A percentile compares a stretch with the other conserved stretches of the same genome.
Evolutionary conservation across 2,888 invertebrate genomes (phyloP).

Genomic region (Pristionchus entomophagus): DNA sequence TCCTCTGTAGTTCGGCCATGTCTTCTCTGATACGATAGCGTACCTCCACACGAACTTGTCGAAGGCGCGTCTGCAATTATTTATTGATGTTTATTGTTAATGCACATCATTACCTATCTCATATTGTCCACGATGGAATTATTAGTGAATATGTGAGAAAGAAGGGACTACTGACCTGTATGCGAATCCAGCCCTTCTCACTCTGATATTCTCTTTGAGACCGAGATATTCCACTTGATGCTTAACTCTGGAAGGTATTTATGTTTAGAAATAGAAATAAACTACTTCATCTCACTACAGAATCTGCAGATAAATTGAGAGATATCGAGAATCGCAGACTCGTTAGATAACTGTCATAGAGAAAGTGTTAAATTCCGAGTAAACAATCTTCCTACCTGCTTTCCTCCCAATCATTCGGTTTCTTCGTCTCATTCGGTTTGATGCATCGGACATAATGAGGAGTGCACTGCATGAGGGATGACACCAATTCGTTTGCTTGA

Average conservation of each 20-base stretch:
- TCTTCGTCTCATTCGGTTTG: constrained; percentile 84
- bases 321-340: neutral
- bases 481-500: constrained; percentile 83
- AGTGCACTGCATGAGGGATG: constrained; percentile 82
- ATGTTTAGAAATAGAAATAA: neutral
- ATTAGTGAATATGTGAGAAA: too few species aligned
- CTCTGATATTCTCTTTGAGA: constrained; percentile 83
- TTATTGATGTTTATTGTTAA: neutral
- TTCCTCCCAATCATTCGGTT: constrained; percentile 83
- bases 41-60: constrained; percentile 78
- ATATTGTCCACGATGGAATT: neutral
- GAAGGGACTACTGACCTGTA: constrained; percentile 78
- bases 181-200: constrained; percentile 83
- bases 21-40: constrained; percentile 82
- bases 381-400: constrained; percentile 72
- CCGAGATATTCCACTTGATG: constrained; percentile 84
- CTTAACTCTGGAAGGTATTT: constrained; percentile 78
- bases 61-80: constrained; percentile 63
- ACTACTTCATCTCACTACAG: neutral
- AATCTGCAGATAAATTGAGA: neutral
- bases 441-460: constrained; percentile 85
- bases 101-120: neutral
- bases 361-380: neutral
- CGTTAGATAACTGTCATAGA: neutral
- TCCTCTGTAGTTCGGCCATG: constrained; percentile 80